phyloP scores from a whole-genome alignment of 2,113 vertebrate genomes.

The Hemiscyllium ocellatum region DNA sequence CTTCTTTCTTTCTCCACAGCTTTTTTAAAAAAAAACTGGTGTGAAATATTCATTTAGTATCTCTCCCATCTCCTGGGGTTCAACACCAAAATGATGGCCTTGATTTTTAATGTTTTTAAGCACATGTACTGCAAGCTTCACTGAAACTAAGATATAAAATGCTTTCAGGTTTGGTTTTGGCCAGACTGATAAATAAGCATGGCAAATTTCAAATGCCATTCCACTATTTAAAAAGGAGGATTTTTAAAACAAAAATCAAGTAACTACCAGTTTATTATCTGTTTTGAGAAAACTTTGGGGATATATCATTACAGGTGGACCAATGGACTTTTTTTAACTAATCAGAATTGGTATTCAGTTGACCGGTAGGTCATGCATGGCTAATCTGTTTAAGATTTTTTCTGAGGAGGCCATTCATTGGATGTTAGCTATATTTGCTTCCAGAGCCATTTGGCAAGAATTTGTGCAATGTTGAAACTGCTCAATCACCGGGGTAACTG shows the following conservation, averaged over 20 bases:
- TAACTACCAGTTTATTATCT: background rate
- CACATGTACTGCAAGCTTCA: background rate
- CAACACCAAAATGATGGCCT: no score
- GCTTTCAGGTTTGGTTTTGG: background rate
- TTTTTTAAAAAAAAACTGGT: no score
- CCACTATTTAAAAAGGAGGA: background rate
- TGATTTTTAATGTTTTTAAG: no score
- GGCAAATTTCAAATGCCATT: background rate
- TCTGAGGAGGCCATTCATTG: background rate
- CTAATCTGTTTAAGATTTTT: background rate
- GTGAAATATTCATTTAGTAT: no score
- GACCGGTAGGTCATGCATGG: background rate
- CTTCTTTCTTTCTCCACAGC: no score
- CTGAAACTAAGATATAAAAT: background rate
- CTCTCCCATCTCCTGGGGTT: no score
- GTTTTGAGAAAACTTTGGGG: background rate
- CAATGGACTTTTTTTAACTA: background rate
- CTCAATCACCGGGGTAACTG: background rate
- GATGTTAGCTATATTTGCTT: background rate
- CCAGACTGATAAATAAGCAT: background rate
- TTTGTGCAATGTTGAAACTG: background rate
- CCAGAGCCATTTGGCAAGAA: background rate
- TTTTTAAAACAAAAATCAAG: background rate
- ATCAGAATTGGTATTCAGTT: background rate
- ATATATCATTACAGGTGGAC: background rate